Conservation (phyloP, 2,113 vertebrate genomes). For the Riparia riparia region DNA sequence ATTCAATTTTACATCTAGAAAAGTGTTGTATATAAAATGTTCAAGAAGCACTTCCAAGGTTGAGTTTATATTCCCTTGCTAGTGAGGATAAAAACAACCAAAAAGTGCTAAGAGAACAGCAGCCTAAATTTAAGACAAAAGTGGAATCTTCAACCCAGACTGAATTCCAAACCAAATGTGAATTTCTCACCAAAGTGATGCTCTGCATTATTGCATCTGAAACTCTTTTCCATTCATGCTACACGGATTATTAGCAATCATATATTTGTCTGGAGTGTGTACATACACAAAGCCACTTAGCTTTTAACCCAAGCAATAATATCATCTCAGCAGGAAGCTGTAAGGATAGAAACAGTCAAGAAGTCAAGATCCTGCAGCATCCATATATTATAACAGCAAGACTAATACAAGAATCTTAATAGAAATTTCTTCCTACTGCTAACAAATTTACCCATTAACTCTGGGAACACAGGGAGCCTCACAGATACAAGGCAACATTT, state of each 20-base stretch:
- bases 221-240: background rate
- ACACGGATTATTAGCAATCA: conserved; percentile 6
- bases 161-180: background rate
- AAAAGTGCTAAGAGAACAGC: background rate
- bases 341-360: background rate
- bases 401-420: background rate
- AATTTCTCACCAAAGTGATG: background rate
- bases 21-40: background rate
- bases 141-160: background rate
- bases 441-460: background rate
- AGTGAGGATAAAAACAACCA: background rate
- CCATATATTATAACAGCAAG: background rate
- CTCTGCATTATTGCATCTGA: background rate
- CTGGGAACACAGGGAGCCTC: background rate
- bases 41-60: background rate
- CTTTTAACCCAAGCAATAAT: conserved; percentile 50
- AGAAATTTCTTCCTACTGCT: background rate
- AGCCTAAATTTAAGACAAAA: background rate
- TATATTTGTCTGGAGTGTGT: conserved; percentile 16
- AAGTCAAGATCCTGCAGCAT: conserved; percentile 8
- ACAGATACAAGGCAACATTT: background rate
- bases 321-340: conserved; percentile 39
- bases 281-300: conserved; percentile 34
- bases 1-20: background rate
- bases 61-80: background rate